Evolutionary conservation across 2,888 invertebrate genomes (phyloP), one percentile per base, ranked within the genome.

Genomic region (Drosophila mimica): DNA sequence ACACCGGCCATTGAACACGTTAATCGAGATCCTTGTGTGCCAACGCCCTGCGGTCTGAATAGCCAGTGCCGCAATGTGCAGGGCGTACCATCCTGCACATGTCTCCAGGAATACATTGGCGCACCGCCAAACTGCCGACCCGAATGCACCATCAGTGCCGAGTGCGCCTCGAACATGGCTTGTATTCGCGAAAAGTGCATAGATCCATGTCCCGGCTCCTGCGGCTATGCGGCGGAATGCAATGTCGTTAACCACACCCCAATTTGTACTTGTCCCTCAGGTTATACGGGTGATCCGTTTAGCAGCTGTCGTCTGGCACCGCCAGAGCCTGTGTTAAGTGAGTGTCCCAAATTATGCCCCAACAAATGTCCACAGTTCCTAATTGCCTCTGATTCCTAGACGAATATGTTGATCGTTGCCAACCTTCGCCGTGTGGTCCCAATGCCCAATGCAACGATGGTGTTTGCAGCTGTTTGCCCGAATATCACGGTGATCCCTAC

Each of bases 381-480:
- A 58, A 61, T 28, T 36, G 25, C 13, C 34, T 62, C 8, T 56
- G 20, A 66, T 48, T 43, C 38, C 48, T 40, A 83, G 87, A 79
- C 66, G 92, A 92, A 84, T 88, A 85, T 61, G 89, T 92, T 20
- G 94, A 95, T 88, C 96, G 96, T 20, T 96, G 96, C 90, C 91
- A 94, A 69, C 96, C 96, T 33, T 95, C 95, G 36, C 96, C 96
- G 3, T 96, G 96, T 89, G 96, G 96, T 15, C 92, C 94, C 7
- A 95, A 95, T 86, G 94, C 95, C 54, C 93, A 94, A 31, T 96
- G 96, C 81, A 94, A 95, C 62, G 93, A 94, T 58, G 95, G 95
- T 63, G 95, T 95, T 5, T 97, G 97, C 90, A 94, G 95, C n/a
- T 97, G 97, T 89, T 93, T 95, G 79, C 93, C 95, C n/a, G 95